Percentiles rank a stretch among this genome's conserved stretches.
phyloP scores from a whole-genome alignment of 2,113 vertebrate species.

The Dryoscopus gambensis region DNA sequence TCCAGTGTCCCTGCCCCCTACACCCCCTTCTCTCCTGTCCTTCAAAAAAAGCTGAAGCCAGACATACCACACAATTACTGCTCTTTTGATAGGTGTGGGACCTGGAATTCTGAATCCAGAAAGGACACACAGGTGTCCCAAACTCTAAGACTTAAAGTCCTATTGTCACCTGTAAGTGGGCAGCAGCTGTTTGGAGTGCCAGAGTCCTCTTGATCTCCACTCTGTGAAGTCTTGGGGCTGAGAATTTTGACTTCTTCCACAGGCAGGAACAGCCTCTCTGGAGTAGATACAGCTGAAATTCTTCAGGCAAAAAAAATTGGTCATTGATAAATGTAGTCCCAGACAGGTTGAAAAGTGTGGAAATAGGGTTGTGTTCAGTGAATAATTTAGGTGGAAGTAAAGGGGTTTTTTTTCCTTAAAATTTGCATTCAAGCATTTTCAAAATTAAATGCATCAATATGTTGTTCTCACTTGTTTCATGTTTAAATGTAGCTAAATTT shows the following conservation, averaged over 20 bases:
- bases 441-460: not conserved
- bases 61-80: not conserved
- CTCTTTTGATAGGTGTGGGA: not conserved
- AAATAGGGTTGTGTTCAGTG: not conserved
- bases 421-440: not conserved
- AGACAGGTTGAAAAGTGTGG: not conserved
- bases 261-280: not conserved
- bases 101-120: not conserved
- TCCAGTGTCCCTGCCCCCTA: not conserved
- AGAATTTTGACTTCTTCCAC: not conserved
- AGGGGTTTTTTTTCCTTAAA: not conserved
- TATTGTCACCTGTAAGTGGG: not conserved
- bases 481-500: not conserved
- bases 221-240: not conserved
- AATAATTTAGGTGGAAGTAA: not conserved
- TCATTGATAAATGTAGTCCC: not conserved
- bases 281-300: not conserved
- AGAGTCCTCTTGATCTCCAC: not conserved
- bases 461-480: not conserved
- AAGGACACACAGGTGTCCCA: not conserved
- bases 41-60: not conserved
- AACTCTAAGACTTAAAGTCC: not conserved
- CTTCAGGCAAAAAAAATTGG: not conserved
- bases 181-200: not conserved
- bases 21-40: not conserved